Base-by-base conservation (phyloP, 2,797 vertebrate genomes). In the Schizothorax lantsangensis region DNA sequence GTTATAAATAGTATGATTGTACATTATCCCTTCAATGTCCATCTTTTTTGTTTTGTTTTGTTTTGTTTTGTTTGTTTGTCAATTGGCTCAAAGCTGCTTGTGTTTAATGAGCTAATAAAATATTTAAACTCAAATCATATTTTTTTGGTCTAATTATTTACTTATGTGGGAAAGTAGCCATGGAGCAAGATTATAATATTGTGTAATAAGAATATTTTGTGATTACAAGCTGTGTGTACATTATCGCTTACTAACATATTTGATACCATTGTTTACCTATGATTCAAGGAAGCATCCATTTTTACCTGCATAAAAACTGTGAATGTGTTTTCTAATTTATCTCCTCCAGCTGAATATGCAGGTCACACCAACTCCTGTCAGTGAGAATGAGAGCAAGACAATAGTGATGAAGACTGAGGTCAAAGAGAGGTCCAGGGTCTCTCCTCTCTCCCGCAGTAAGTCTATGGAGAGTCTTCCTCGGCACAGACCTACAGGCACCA, bases 391-490 rank as follows among this genome's bases (percentile, higher is more conserved):
- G 0, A 69, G 38, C 78, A 89, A 92, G 23, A 7, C 81, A 69
- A 88, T 75, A 80, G 85, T 90, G 49, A 89, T 5, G 81, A 92
- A 84, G 83, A 89, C 90, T 5, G 68, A 92, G 0, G 82, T 81
- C 21, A 89, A 79, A 79, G 90, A 92, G 40, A n/a, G 6, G n/a
- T 47, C 77, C 33, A 79, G 19, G 23, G 47, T 15, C 52, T n/a
- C 79, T 84, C 87, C 2, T 86, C 83, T 96, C 72, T 89, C 84
- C 30, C 94, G 94, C 81, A 95, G 94, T 79, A 93, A 89, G 89
- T 96, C 95, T 5, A 80, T 93, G 91, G 92, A 92, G 23, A 91
- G 89, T 89, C 93, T 96, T 19, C 91, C 91, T 57, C 90, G 2
- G 3, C 72, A 33, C 54, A 84, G 84, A 38, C 2, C 64, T 0